Base-by-base conservation (phyloP, 2,888 invertebrate species). In the Phengaris arion region DNA sequence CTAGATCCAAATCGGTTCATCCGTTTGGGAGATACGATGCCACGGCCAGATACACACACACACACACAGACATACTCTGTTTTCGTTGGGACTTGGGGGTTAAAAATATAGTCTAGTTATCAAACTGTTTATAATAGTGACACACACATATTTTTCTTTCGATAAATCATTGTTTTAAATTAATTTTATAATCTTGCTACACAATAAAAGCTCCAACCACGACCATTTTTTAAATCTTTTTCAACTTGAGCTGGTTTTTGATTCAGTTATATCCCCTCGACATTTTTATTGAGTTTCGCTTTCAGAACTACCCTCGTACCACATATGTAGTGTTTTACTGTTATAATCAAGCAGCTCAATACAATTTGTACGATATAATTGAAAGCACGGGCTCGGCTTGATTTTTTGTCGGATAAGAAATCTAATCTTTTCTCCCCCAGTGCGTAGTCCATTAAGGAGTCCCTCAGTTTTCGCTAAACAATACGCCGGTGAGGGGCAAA, bases 391-490 rank as follows among this genome's bases (percentile, higher is more conserved):
- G 78, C 76, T 78, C 78, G 77, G 79, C 78, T 77, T 77, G 79
- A 89, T 87, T 89, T 86, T 88, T 83, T 84, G 83, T 83, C 64
- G 81, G 91, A 92, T 92, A 92, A 90, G 92, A 90, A 93, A 92
- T 89, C 89, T 90, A 92, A 92, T 92, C 89, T 91, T 85, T 82
- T 81, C 81, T 79, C 90, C 91, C 91, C 87, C 88, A 86, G 83
- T 85, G 85, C 85, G 82, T 81, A 89, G 88, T 88, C 89, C 91
- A 92, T 92, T 92, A 92, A 91, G 89, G 82, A 84, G 85, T 85
- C 89, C 90, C 89, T 87, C 87, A 86, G 87, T 88, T 90, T 89
- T 87, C 85, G 90, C 90, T 91, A 90, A 92, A 92, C 92, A 92
- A 92, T 92, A 90, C 89, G 86, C 85, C 86, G 83, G 82, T 86